Evolutionary conservation across 2,888 invertebrate genomes (phyloP), one percentile per base, ranked within the genome.

Genomic region (Drosophila acutilabella): DNA sequence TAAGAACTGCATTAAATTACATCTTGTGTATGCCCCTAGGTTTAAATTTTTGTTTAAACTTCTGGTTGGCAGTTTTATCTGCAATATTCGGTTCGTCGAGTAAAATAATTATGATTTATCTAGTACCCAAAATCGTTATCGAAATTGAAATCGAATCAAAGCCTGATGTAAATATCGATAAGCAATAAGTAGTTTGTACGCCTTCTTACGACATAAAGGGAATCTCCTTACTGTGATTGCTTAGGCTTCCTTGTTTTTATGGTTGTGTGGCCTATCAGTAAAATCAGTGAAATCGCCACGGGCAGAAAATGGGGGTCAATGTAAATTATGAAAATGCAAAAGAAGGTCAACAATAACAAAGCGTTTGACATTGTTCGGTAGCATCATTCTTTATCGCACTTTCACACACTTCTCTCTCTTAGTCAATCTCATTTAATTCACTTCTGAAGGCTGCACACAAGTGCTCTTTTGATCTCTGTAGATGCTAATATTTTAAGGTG

Each of bases 251-350:
- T 41, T 26, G 26, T 14, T 48, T 26, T 30, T 30, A 40, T 16
- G 20, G 51, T n/a, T 36, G 14, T 40, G 54, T 40, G 54, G 42
- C 44, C 33, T 44, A 44, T 54, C 42, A 44, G 53, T 26, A 30
- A 36, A 36, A 36, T 42, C 48, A 50, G 48, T 33, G 18, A 48
- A 18, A 20, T 44, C n/a, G 44, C 36, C 20, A 11, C 33, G 14
- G 23, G 44, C 44, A 30, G 6, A 44, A 56, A 56, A 44, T 56
- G 44, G 20, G 18, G 54, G 18, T 44, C 54, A 54, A 54, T 54
- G 54, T 20, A 54, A 54, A 44, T 54, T 54, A 44, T 54, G 54
- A 54, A 42, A 44, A 33, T 33, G 16, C 53, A 44, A 44, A 42
- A 42, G 20, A 45, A 56, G 54, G 54, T 42, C 54, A 44, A 45